Evolutionary conservation across 2,797 vertebrate genomes (phyloP).

Genomic region (Parauchenoglanis punctatus): DNA sequence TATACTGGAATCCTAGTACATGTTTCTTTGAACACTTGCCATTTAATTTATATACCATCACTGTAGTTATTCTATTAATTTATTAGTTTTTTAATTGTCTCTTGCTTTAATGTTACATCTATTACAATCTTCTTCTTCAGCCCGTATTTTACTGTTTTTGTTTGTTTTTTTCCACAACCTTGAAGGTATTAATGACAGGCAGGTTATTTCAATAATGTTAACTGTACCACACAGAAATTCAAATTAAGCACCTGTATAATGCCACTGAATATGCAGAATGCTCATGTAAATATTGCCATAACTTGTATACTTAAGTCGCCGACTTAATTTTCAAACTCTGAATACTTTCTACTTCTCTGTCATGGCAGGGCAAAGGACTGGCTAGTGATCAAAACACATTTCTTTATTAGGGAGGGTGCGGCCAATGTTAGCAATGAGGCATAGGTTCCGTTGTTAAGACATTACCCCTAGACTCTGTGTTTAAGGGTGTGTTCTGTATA

Average conservation of each 20-base stretch:
- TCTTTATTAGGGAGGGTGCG: slow-evolving; percentile 47
- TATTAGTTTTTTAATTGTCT: not conserved
- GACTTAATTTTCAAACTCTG: not conserved
- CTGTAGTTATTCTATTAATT: not conserved
- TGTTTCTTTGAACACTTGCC: not conserved
- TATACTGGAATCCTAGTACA: not conserved
- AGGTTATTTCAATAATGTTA: not conserved
- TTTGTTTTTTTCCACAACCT: not conserved
- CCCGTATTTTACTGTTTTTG: not conserved
- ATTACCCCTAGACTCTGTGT: slow-evolving; percentile 48
- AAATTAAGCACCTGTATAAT: not conserved
- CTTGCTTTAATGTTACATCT: not conserved
- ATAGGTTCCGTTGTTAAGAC: slow-evolving; percentile 53
- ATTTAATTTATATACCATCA: not conserved
- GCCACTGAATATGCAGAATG: not conserved
- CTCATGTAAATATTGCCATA: not conserved
- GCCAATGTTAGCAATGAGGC: slow-evolving; percentile 47
- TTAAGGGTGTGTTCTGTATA: slow-evolving; percentile 46
- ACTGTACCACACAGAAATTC: not conserved
- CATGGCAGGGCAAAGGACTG: slow-evolving; percentile 30
- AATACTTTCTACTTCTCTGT: slow-evolving; percentile 17
- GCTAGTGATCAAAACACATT: slow-evolving; percentile 35
- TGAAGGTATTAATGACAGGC: not conserved
- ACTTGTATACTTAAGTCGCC: not conserved
- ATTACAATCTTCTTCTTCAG: not conserved